Conservation (phyloP, 2,797 vertebrate genomes). For the Gobio occitaniae region DNA sequence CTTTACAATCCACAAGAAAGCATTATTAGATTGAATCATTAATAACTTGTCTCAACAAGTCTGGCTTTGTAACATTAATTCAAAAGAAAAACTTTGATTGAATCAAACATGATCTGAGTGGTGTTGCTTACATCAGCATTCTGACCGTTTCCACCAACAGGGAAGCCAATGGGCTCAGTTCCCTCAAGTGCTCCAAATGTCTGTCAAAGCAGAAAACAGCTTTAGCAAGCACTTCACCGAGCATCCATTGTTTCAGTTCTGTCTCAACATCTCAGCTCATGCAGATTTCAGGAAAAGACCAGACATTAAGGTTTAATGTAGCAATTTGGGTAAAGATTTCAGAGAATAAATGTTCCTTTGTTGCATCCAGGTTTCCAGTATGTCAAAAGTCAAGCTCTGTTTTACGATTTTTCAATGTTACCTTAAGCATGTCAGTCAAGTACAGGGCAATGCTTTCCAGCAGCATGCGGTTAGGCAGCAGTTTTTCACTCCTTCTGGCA, state of each 20-base stretch:
- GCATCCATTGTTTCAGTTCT: neutral
- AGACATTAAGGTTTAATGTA: slow-evolving; percentile 7
- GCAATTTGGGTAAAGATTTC: neutral
- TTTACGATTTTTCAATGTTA: slow-evolving; percentile 62
- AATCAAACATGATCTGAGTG: slow-evolving; percentile 13
- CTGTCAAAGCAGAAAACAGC: slow-evolving; percentile 69
- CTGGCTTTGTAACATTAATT: slow-evolving; percentile 12
- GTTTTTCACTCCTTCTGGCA: slow-evolving; percentile 81
- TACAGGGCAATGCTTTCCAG: slow-evolving; percentile 83
- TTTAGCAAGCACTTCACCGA: neutral
- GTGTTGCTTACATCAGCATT: slow-evolving; percentile 83
- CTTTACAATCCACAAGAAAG: neutral
- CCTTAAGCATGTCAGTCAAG: slow-evolving; percentile 91
- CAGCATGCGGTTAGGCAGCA: slow-evolving; percentile 85
- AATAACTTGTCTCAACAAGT: neutral
- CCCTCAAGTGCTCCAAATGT: slow-evolving; percentile 92
- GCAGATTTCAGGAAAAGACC: neutral
- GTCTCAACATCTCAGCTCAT: neutral
- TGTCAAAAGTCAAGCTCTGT: neutral
- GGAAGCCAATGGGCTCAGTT: slow-evolving; percentile 89
- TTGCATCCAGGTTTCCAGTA: neutral
- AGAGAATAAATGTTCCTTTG: neutral
- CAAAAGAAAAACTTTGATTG: slow-evolving; percentile 12
- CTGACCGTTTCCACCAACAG: slow-evolving; percentile 81
- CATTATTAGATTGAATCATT: neutral